Evolutionary conservation across 64 coral and sea anemone genomes (phyloP), one percentile per base, ranked within the genome.

Genomic region (Dendrophyllia cribrosa): DNA sequence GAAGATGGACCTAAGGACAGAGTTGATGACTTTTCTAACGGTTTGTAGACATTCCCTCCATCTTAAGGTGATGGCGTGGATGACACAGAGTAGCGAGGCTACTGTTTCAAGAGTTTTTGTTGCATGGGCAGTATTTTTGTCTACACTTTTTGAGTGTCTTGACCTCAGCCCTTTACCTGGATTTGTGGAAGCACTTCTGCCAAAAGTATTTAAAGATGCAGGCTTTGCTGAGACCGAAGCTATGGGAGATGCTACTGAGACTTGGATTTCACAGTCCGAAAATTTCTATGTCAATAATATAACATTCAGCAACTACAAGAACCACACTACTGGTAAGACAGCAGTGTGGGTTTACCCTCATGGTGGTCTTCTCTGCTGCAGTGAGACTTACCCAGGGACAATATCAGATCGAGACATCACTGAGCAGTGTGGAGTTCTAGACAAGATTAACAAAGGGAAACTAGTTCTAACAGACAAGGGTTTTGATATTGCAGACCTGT

Each of bases 261-360:
- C 82, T 45, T 78, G 91, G 72, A 92, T 86, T 86, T 58, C 72
- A 58, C n/a, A 78, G 16, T 86, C 80, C 22, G 90, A 92, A 48
- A 92, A 86, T 11, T 93, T 70, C 78, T 50, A 93, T 13, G 61
- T 93, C 3, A 87, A 87, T 53, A 78, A 78, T 59, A 78, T 87
- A 15, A 92, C 90, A n/a, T 92, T 92, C 75, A 86, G 81, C 51
- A 67, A 60, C n/a, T 88, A 93, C 76, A 87, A 93, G 15, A 85
- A 85, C 56, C 80, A 87, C 5, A 79, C 61, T 48, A 87, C 83
- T 58, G 61, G 91, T 9, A 73, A 93, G 64, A 81, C 63, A 60
- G 50, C 62, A 68, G 63, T 87, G 9, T 93, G 50, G 91, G 87
- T 71, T 50, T 69, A 47, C n/a, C 91, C 75, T 14, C 84, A 87